Base-by-base conservation (phyloP, 2,888 invertebrate genomes). In the Trisateles emortualis region DNA sequence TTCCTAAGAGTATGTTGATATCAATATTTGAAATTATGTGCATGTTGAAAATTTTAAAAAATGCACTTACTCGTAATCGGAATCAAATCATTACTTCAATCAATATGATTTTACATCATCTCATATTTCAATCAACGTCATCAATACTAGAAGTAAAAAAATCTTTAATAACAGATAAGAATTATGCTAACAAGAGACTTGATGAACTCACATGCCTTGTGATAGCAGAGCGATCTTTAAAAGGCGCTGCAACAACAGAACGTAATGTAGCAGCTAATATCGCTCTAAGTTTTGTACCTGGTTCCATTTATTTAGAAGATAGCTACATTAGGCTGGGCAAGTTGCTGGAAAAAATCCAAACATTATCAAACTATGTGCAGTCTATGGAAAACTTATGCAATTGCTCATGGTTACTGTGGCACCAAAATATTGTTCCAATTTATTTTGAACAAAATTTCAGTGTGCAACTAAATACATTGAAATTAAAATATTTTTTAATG, bases 21-120 rank as follows among this genome's bases (percentile, higher is more conserved):
- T 93, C 95, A 2, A 89, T 98, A 43, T 98, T 97, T 87, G 95
- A 96, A 74, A 93, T 98, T 17, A 94, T 97, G 49, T 97, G 98
- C 84, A 93, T 97, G 57, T 86, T 98, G 30, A 97, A 97, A 88
- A 94, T 95, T 24, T 93, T 98, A 61, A 95, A 96, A 77, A 94
- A 95, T 63, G 94, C 94, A 10, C 96, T 97, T 69, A 94, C 94
- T 48, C 92, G 95, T 32, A 94, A 97, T 78, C 94, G 95, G 41
- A 93, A 95, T 59, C 93, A 95, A 62, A 94, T 98, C 45, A 94
- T 96, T 14, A 95, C 96, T 75, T 95, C 96, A 9, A 93, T 96
- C 47, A 95, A 95, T 71, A 95, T 97, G 83, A 95, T 97, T 39
- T 87, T 96, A 11, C 98, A 98, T 77, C 96, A 97, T 86, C 92